Percentiles rank a stretch among this genome's conserved stretches.
Evolutionary conservation across 2,888 invertebrate species (phyloP).

Genomic region (Protophormia terraenovae): DNA sequence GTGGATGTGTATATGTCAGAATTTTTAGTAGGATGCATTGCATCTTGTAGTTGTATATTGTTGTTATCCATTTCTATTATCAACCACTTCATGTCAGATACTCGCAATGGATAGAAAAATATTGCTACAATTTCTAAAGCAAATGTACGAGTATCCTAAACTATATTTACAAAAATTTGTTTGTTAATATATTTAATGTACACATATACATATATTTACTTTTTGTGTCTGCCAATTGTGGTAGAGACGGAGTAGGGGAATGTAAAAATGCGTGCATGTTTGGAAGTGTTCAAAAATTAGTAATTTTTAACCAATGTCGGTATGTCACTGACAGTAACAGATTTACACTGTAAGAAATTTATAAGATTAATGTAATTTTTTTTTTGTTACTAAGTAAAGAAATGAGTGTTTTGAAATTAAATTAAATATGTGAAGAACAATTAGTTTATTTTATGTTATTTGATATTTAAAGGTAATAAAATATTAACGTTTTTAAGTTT

Average conservation of each 20-base stretch:
- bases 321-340: constrained; percentile 55
- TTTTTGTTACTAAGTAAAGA: background rate
- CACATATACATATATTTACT: too few species aligned
- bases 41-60: background rate
- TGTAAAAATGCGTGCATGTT: background rate
- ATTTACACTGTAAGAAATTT: constrained; percentile 1
- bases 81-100: constrained; percentile 23
- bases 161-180: too few species aligned
- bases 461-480: background rate
- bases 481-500: background rate
- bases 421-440: too few species aligned
- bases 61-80: constrained; percentile 19
- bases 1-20: background rate
- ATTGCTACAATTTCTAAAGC: constrained; percentile 36
- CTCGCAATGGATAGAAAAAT: constrained; percentile 28
- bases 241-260: background rate
- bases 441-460: too few species aligned
- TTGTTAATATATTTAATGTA: too few species aligned
- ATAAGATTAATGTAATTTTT: too few species aligned
- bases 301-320: constrained; percentile 38
- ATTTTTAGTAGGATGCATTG: constrained; percentile 9
- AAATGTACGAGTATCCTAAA: background rate
- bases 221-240: too few species aligned
- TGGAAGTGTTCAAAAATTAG: constrained; percentile 30
- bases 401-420: too few species aligned